Conservation (phyloP, 2,888 invertebrate genomes). For the Agrochola lota region DNA sequence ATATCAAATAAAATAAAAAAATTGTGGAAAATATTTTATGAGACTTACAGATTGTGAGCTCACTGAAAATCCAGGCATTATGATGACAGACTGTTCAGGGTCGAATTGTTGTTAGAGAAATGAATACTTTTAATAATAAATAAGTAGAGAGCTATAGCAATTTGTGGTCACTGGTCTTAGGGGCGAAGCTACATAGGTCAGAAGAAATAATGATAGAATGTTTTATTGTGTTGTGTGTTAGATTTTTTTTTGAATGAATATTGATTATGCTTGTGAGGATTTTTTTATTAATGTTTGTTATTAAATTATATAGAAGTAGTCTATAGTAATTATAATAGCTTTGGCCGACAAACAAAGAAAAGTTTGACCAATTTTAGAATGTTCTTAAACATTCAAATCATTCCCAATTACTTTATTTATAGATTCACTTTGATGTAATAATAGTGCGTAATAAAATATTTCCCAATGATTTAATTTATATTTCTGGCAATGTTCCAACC, state of each 20-base stretch:
- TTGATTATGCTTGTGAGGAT: neutral
- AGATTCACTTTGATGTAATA: conserved; percentile 44
- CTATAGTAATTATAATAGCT: neutral
- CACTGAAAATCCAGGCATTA: no score
- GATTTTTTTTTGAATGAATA: neutral
- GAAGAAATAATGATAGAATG: neutral
- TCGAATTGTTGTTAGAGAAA: neutral
- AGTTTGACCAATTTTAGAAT: neutral
- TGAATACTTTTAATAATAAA: neutral
- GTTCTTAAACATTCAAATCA: neutral
- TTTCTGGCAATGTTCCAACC: conserved; percentile 54
- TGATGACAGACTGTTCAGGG: no score
- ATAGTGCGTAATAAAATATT: conserved; percentile 45
- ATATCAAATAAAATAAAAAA: no score
- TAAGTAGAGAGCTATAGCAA: neutral
- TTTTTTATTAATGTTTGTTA: neutral
- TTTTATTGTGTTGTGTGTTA: neutral
- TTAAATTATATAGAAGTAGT: neutral
- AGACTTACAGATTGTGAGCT: neutral
- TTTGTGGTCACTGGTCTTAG: neutral
- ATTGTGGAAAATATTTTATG: no score
- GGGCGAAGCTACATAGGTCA: no score
- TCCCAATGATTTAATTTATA: conserved; percentile 50
- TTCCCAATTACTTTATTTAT: conserved; percentile 12
- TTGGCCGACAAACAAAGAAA: neutral